phyloP scores from a whole-genome alignment of 2,113 vertebrate genomes.

The Cygnus buccinator region DNA sequence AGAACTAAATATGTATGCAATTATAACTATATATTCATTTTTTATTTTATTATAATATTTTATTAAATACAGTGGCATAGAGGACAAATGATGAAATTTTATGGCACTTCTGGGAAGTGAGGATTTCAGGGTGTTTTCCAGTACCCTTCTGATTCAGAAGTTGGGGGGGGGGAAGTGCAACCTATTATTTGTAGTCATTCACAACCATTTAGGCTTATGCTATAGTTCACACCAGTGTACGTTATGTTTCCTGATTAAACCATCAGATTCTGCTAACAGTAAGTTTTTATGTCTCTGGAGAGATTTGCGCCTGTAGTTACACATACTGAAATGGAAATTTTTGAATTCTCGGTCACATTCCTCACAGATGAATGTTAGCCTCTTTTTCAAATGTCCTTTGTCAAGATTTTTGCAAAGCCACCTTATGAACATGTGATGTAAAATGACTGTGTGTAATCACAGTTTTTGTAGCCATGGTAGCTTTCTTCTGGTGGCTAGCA shows the following conservation, averaged over 20 bases:
- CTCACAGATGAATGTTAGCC: neutral
- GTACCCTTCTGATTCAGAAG: neutral
- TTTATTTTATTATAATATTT: neutral
- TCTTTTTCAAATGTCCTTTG: neutral
- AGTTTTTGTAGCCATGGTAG: neutral
- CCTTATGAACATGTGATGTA: neutral
- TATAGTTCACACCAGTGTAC: neutral
- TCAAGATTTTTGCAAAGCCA: neutral
- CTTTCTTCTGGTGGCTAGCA: neutral
- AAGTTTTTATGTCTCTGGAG: neutral
- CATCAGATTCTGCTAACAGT: neutral
- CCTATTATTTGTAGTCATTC: neutral
- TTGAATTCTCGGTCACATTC: neutral
- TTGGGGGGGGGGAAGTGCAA: neutral
- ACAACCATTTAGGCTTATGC: neutral
- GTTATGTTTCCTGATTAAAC: conserved; percentile 4
- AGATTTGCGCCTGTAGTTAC: neutral
- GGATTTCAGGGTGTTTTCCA: neutral
- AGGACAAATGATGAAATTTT: neutral
- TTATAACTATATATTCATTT: neutral
- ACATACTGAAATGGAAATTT: neutral
- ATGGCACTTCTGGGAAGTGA: neutral
- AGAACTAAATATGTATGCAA: neutral
- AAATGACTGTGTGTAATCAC: neutral
- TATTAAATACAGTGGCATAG: neutral